Evolutionary conservation across 1,140 invertebrate species (phyloP), one percentile per base, ranked within the genome.

Genomic region (Conus betulinus): DNA sequence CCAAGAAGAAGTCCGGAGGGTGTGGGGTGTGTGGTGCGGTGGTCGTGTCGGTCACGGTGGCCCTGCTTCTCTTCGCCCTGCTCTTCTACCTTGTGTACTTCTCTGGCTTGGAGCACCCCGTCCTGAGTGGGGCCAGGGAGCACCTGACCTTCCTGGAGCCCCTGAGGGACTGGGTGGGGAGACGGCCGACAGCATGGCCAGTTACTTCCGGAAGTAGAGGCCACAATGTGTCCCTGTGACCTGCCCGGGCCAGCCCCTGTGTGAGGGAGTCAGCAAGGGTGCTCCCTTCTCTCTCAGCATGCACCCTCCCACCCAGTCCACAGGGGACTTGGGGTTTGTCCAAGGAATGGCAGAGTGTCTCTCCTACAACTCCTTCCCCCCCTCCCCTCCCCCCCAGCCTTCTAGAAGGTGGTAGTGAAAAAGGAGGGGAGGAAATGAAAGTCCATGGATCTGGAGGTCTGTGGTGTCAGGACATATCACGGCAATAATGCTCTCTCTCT

Each of bases 101-200:
- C 90, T 92, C 93, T 53, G 90, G 92, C 55, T 88, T 93, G 67
- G 60, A 94, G 57, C 93, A 94, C 87, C 91, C 92, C 23, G 25
- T 91, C 17, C 60, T 93, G 87, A 91, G 88, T 55, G 90, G 91
- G 67, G 53, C 91, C 53, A 89, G 91, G 55, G 55, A 90, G 23
- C 92, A 92, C 52, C 79, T 93, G 27, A 57, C 89, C 79, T 94
- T 94, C 89, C 87, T 94, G 52, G 91, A 93, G 74, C 93, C 93
- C 27, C 90, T 92, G 2, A 91, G 90, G 88, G 92, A 93, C 87
- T 91, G 91, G 85, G 89, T 94, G 51, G 91, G 51, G 84, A 93
- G 85, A 90, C 91, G 57, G 88, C 89, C 20, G 51, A 86, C 8
- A 51, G 84, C 10, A 39, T 91, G 15, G 87, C 87, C 39, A 85